Percentiles rank a stretch among this genome's conserved stretches.
These are phyloP conservation scores for Mya arenaria DNA, from an alignment of 1,140 invertebrate species.

Conservation along the genomic window DNA sequence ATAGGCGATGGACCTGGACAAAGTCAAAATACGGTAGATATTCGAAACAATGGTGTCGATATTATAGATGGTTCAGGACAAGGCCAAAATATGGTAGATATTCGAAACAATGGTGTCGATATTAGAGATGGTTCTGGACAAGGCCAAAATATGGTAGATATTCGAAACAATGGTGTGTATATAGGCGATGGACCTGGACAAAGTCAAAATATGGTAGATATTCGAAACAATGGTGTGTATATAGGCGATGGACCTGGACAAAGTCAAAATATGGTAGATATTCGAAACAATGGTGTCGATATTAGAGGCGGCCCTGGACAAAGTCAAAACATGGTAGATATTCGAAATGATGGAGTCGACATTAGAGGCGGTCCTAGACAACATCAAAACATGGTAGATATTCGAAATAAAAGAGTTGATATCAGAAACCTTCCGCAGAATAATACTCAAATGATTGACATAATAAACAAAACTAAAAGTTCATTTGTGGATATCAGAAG, in stretches of 20 bases:
- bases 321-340: too few relatives aligned
- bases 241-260: too few relatives aligned
- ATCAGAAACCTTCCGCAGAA: not conserved
- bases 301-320: too few relatives aligned
- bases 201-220: too few relatives aligned
- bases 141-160: not conserved
- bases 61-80: not conserved
- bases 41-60: not conserved
- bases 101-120: not conserved
- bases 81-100: constrained; percentile 17
- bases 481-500: constrained; percentile 5
- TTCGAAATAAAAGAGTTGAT: constrained; percentile 14
- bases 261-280: too few relatives aligned
- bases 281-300: too few relatives aligned
- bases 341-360: not conserved
- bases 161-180: not conserved
- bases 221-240: too few relatives aligned
- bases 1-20: too few relatives aligned
- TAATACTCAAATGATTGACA: not conserved
- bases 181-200: constrained; percentile 1
- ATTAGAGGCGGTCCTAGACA: not conserved
- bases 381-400: constrained; percentile 12
- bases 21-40: not conserved
- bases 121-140: not conserved
- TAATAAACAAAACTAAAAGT: not conserved